phyloP scores from a whole-genome alignment of 2,888 invertebrate genomes.

The Ormyrus rosae region DNA sequence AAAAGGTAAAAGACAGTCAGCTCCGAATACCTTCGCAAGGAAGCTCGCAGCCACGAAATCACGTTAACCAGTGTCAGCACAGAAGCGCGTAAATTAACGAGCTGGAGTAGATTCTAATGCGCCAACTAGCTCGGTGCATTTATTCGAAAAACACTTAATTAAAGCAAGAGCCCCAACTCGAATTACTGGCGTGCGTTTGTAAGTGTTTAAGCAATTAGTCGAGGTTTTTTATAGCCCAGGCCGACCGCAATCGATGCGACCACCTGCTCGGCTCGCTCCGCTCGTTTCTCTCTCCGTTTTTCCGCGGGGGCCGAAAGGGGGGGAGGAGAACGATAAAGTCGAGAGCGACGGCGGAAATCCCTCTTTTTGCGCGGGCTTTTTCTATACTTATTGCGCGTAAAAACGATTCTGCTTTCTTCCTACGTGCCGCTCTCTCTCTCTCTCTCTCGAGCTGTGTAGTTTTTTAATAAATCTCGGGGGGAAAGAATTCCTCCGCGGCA shows the following conservation, averaged over 20 bases:
- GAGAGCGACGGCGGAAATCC: not conserved
- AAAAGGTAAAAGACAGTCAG: no score
- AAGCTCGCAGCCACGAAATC: no score
- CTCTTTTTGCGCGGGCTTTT: not conserved
- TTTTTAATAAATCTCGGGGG: no score
- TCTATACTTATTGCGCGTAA: no score
- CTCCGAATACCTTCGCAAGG: no score
- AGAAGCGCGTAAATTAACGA: not conserved
- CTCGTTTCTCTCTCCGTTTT: not conserved
- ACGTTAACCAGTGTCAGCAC: not conserved
- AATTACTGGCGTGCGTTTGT: not conserved
- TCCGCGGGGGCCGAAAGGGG: not conserved
- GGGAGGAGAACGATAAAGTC: not conserved
- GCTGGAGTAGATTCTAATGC: no score
- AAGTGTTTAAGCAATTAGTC: not conserved
- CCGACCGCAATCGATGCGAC: not conserved
- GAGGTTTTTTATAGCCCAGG: not conserved
- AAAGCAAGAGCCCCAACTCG: not conserved
- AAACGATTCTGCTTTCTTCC: no score
- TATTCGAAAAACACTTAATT: conserved; percentile 6
- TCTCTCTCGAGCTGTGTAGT: no score
- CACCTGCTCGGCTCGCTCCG: not conserved
- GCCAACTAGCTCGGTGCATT: not conserved
- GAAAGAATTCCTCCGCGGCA: no score
- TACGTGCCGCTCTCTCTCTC: no score